These are phyloP conservation scores for Sebastes itinus DNA, from an alignment of 2,797 vertebrate species.

Conservation along the genomic window DNA sequence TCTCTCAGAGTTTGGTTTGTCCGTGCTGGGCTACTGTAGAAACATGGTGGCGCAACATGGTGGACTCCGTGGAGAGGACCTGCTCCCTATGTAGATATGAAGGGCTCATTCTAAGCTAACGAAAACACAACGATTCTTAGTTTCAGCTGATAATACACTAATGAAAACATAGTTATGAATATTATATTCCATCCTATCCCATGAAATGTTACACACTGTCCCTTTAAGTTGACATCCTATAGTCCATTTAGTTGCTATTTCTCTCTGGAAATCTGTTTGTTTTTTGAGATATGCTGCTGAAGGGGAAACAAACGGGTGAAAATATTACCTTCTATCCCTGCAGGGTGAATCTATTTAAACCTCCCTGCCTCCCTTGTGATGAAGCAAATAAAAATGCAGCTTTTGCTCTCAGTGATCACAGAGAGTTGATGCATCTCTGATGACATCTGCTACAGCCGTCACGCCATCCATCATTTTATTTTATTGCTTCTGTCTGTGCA, in stretches of 20 bases:
- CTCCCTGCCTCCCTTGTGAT: background rate
- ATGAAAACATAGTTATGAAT: no score
- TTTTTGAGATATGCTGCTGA: background rate
- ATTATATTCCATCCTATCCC: no score
- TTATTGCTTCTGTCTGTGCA: background rate
- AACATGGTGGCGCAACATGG: no score
- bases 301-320: slow-evolving; percentile 2
- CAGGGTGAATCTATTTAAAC: background rate
- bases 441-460: slow-evolving; percentile 22
- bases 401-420: slow-evolving; percentile 20
- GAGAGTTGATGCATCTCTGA: slow-evolving; percentile 22
- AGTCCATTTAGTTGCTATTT: background rate
- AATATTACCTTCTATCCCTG: background rate
- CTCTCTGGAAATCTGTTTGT: background rate
- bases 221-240: background rate
- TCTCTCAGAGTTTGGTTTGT: no score
- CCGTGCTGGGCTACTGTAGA: no score
- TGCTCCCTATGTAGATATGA: no score
- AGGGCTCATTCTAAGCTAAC: no score
- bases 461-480: slow-evolving; percentile 19
- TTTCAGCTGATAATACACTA: no score
- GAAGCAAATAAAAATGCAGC: slow-evolving; percentile 15
- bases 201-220: no score
- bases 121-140: no score
- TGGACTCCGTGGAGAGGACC: no score